These are phyloP conservation scores for Atta texana DNA, from an alignment of 1,140 invertebrate species.

Conservation along the genomic window DNA sequence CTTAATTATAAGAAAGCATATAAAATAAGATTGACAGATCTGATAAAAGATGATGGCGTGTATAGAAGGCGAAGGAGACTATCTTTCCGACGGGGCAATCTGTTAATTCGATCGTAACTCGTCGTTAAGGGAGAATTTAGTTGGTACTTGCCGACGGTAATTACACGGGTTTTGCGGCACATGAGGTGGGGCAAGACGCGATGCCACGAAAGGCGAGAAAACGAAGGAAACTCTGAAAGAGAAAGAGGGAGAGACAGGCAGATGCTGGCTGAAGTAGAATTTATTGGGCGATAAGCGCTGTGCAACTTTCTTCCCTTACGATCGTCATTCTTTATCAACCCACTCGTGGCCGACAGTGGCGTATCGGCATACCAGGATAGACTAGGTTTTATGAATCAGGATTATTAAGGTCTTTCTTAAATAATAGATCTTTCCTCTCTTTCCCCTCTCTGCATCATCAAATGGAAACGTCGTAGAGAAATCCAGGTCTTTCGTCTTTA, in stretches of 20 bases:
- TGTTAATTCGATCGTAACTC: constrained; percentile 84
- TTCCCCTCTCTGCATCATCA: background rate
- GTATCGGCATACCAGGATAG: constrained; percentile 71
- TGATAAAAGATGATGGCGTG: background rate
- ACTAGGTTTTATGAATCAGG: constrained; percentile 76
- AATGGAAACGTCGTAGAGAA: constrained; percentile 68
- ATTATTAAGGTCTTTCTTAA: constrained; percentile 74
- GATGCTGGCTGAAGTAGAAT: constrained; percentile 80
- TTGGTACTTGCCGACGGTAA: constrained; percentile 80
- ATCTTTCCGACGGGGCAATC: constrained; percentile 72
- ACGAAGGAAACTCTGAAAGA: constrained; percentile 47
- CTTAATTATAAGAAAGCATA: background rate
- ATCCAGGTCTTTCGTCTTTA: constrained; percentile 62
- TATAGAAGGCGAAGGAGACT: constrained; percentile 28
- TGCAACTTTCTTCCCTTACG: constrained; percentile 79
- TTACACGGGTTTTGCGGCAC: constrained; percentile 77
- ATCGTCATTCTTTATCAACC: constrained; percentile 80
- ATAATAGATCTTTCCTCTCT: constrained; percentile 71
- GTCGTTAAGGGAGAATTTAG: constrained; percentile 82
- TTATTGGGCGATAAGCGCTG: constrained; percentile 82
- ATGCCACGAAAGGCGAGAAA: constrained; percentile 56
- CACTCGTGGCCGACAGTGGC: constrained; percentile 75
- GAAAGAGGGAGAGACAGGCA: constrained; percentile 50
- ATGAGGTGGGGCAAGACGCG: constrained; percentile 48
- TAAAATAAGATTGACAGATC: background rate